Base-by-base conservation (phyloP, 2,888 invertebrate species). In the Flexamia atlantica region DNA sequence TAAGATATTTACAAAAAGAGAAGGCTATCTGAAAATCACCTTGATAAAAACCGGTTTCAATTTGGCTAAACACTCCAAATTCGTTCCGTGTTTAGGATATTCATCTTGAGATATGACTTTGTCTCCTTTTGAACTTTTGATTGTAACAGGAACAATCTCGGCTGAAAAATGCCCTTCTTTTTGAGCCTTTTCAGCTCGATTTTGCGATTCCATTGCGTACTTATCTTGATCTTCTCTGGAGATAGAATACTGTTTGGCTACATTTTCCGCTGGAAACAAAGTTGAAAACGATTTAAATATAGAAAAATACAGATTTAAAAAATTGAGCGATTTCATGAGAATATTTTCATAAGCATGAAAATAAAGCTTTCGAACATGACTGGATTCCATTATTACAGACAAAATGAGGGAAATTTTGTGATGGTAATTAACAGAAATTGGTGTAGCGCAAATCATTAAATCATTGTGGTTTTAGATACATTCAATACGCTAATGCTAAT, bases 131-230 rank as follows among this genome's bases (percentile, higher is more conserved):
- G 90, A 90, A 60, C 90, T 89, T 42, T 89, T 89, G 30, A 95
- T 89, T 60, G 91, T 89, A 0, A 97, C 93, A 0, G 94, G 92
- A 60, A 95, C 92, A 84, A 96, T 95, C 92, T 97, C 97, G 64
- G 93, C 92, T 0, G 91, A 89, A 88, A 97, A 96, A 87, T 92
- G 90, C 0, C 94, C 94, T 85, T 91, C 91, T 79, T 91, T 90
- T 87, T 93, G 92, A 0, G 96, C 95, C 17, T 87, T 88, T 87
- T 93, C 93, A 46, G 93, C 92, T 88, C 93, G 93, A 70, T 91
- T 90, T 88, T 97, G 97, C 1, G 96, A 96, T 76, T 90, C 88
- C 0, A 91, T 90, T 0, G 97, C 95, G 89, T 92, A 94, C 32
- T 91, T 89, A 88, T 97, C 97, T 89, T 97, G 97, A 12, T 93